A percentile compares a stretch with the other conserved stretches of the same genome.
Conservation (phyloP, 2,888 invertebrate genomes). For the Calameuta filiformis region DNA sequence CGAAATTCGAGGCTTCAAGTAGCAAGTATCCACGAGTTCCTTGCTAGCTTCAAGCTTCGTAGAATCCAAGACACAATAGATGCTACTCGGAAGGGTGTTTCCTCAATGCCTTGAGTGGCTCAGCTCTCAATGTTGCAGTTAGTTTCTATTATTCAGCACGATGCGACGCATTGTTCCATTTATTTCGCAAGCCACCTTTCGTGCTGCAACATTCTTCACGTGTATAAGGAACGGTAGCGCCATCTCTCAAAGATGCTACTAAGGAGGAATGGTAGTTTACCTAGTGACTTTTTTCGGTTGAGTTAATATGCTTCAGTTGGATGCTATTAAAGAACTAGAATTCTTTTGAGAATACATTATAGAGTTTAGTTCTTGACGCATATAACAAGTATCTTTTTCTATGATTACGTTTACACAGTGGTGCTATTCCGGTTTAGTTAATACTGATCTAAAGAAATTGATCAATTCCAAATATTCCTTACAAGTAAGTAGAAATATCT, state of each 20-base stretch:
- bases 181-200: not conserved
- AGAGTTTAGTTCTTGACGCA: not conserved
- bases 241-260: not conserved
- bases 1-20: conserved; percentile 45
- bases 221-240: not conserved
- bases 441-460: too few relatives aligned
- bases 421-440: too few relatives aligned
- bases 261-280: not conserved
- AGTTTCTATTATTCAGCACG: conserved; percentile 23
- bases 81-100: conserved; percentile 21
- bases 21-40: conserved; percentile 9
- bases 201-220: not conserved
- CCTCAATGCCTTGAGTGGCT: conserved; percentile 21
- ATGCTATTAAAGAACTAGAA: not conserved
- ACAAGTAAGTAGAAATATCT: too few relatives aligned
- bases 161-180: conserved; percentile 3
- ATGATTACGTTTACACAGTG: too few relatives aligned
- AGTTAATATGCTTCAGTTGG: not conserved
- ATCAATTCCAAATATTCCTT: too few relatives aligned
- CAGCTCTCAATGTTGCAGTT: conserved; percentile 21
- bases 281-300: not conserved
- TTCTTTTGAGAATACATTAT: not conserved
- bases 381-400: not conserved
- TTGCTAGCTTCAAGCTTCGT: conserved; percentile 25
- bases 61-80: conserved; percentile 28